phyloP scores from a whole-genome alignment of 2,888 invertebrate genomes.

The Pachycephus smyrnensis region DNA sequence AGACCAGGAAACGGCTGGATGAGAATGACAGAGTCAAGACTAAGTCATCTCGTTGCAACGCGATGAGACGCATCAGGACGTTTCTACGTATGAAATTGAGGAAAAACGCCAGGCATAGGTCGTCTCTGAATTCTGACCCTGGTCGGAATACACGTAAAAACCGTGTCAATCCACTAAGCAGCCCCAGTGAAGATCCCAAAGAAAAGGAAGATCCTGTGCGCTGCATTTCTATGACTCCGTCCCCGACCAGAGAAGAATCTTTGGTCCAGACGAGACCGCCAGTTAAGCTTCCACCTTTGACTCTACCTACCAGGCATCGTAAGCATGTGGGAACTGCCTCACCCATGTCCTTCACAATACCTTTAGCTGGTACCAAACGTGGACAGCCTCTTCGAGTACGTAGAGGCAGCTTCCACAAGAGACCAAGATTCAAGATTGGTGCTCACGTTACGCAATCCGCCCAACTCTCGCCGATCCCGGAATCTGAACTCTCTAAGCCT shows the following conservation, averaged over 20 bases:
- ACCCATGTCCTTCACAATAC: constrained; percentile 26
- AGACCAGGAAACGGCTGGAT: constrained; percentile 12
- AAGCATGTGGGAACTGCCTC: constrained; percentile 18
- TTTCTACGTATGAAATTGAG: constrained; percentile 54
- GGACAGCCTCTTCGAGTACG: constrained; percentile 57
- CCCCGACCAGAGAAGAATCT: constrained; percentile 9
- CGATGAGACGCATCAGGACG: constrained; percentile 56
- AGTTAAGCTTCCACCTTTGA: constrained; percentile 48
- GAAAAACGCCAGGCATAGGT: constrained; percentile 47
- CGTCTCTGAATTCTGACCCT: constrained; percentile 37
- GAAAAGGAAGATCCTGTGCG: constrained; percentile 21
- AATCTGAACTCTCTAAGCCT: constrained; percentile 79
- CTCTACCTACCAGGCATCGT: constrained; percentile 35
- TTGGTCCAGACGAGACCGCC: constrained; percentile 24
- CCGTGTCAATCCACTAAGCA: constrained; percentile 45
- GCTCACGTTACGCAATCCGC: constrained; percentile 63
- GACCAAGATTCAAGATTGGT: constrained; percentile 58
- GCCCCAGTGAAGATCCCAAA: constrained; percentile 18
- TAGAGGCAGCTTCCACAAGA: constrained; percentile 51
- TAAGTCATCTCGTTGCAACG: constrained; percentile 45
- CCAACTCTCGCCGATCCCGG: constrained; percentile 76
- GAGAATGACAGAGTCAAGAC: constrained; percentile 24
- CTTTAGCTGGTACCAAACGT: constrained; percentile 45
- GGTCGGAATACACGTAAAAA: constrained; percentile 41
- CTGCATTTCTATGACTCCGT: neutral